These are phyloP conservation scores for Trachelus troglodyta DNA, from an alignment of 2,888 invertebrate genomes.

Conservation along the genomic window DNA sequence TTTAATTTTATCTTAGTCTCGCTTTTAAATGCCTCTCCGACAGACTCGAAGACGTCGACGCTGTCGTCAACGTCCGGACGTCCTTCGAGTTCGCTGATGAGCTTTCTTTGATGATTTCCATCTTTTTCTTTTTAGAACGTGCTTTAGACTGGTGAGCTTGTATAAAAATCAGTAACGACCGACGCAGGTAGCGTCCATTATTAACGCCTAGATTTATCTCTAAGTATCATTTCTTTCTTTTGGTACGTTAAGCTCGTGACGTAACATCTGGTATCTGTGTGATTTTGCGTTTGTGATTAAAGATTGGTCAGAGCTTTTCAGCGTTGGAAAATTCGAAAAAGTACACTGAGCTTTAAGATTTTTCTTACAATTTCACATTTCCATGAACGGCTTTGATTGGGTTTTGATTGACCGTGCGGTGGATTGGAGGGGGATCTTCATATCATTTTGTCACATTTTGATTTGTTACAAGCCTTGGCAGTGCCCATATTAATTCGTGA, in stretches of 20 bases:
- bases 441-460: constrained; percentile 22
- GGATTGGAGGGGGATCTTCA: neutral
- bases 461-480: constrained; percentile 56
- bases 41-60: neutral
- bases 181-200: neutral
- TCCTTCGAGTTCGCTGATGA: neutral
- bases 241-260: constrained; percentile 48
- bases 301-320: constrained; percentile 14
- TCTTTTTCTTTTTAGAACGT: neutral
- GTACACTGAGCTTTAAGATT: neutral
- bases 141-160: neutral
- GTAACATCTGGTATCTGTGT: constrained; percentile 26
- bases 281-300: constrained; percentile 25
- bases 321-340: neutral
- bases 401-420: constrained; percentile 41
- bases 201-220: constrained; percentile 3
- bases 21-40: neutral
- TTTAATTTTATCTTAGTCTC: constrained; percentile 2
- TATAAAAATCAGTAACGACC: constrained; percentile 7
- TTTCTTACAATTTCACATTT: neutral
- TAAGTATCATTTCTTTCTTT: constrained; percentile 18
- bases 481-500: constrained; percentile 54
- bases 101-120: neutral
- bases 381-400: constrained; percentile 36
- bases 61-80: neutral